Conservation (phyloP, 2,113 vertebrate species). For the Indicator indicator region DNA sequence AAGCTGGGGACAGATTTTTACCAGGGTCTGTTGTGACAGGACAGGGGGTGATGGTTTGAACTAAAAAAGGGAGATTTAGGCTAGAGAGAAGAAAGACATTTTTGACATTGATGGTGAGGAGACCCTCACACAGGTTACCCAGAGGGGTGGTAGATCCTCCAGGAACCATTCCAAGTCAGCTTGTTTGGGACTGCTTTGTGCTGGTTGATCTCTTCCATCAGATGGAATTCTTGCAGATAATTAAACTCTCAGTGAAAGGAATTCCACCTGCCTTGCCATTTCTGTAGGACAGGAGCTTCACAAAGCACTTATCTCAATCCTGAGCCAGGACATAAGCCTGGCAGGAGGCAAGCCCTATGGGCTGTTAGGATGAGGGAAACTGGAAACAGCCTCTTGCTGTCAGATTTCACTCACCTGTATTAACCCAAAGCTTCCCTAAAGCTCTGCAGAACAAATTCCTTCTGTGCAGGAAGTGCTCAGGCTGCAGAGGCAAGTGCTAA, state of each 20-base stretch:
- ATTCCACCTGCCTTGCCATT: not conserved
- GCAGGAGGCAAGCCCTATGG: not conserved
- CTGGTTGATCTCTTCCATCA: not conserved
- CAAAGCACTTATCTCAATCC: not conserved
- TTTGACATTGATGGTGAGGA: not conserved
- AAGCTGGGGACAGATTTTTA: not conserved
- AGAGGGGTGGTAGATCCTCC: not conserved
- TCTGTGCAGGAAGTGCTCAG: not conserved
- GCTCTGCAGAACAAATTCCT: conserved; percentile 1
- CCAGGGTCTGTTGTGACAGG: not conserved
- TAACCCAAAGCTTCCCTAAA: not conserved
- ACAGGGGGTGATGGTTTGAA: too few relatives aligned
- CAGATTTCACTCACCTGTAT: not conserved
- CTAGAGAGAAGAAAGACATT: not conserved
- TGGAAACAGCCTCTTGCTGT: not conserved
- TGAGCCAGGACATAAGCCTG: not conserved
- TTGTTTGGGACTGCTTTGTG: not conserved
- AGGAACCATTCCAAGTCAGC: not conserved
- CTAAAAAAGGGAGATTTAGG: not conserved
- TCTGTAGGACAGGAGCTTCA: not conserved
- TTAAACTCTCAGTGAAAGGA: not conserved
- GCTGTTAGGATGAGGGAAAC: not conserved
- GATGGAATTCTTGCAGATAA: not conserved
- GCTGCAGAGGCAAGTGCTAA: not conserved
- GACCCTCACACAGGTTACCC: not conserved